Evolutionary conservation across 2,888 invertebrate species (phyloP), one percentile per base, ranked within the genome.

Genomic region (Caenorhabditis afra): DNA sequence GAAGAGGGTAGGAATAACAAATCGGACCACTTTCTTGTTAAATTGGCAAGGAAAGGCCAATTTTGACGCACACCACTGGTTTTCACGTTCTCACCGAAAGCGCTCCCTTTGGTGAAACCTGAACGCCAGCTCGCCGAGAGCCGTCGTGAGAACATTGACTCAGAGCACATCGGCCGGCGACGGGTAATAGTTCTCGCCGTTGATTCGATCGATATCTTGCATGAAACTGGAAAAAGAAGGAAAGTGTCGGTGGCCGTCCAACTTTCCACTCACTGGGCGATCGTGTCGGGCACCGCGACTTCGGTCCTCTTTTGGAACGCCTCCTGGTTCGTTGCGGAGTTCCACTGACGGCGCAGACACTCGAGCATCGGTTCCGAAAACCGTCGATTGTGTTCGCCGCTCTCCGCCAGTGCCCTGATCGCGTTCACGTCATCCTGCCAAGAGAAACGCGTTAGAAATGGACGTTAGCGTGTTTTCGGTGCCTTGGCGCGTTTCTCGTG

Each of bases 71-170:
- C n/a, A n/a, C n/a, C n/a, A n/a, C n/a, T n/a, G n/a, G n/a, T n/a
- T n/a, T n/a, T n/a, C n/a, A n/a, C n/a, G n/a, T n/a, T n/a, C n/a
- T n/a, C n/a, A n/a, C n/a, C n/a, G n/a, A n/a, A n/a, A n/a, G n/a
- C n/a, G n/a, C n/a, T n/a, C n/a, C n/a, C n/a, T n/a, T n/a, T n/a
- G n/a, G n/a, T n/a, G n/a, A n/a, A n/a, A n/a, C n/a, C n/a, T n/a
- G n/a, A n/a, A n/a, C n/a, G n/a, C n/a, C n/a, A n/a, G n/a, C n/a
- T n/a, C n/a, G n/a, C n/a, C n/a, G n/a, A n/a, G n/a, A n/a, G 22
- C 85, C 85, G 16, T 81, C 5, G 85, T 85, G 16, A 83, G 81
- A 14, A 82, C 76, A 14, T 83, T 62, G 14, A 83, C 75, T 20
- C 76, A 47, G 11, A 85, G 65, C 50, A 82, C 52, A 50, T 85